Evolutionary conservation across 2,888 invertebrate species (phyloP), one percentile per base, ranked within the genome.

Genomic region (Trissoscelio sp.): DNA sequence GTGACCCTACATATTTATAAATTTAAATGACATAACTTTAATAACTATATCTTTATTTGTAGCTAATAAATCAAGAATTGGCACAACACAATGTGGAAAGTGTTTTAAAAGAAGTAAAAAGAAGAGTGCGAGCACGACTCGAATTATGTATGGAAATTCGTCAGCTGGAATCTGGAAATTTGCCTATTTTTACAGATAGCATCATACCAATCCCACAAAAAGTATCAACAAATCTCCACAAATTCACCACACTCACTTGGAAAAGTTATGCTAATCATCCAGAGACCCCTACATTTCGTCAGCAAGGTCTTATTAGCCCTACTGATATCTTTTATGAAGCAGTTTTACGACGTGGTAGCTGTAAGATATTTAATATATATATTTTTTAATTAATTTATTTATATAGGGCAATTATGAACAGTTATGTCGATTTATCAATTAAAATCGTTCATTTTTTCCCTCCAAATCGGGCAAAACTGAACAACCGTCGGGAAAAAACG

Each of bases 81-180:
- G 92, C 93, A 64, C 93, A 93, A 82, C 94, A 94, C 51, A 95
- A 94, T 85, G 95, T 97, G 66, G 96, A 97, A 88, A 94, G 94
- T 83, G 95, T 96, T 2, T 93, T 98, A 75, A 94, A 94, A 84
- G 94, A 95, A 44, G 93, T 98, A 58, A 94, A 95, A 84, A 94
- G 94, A 83, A 93, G 97, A 31, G 93, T 97, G 82, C 94, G 94
- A 83, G 95, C 96, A 0, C 94, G 98, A 86, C 92, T 96, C 37
- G 94, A 94, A 73, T 92, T 98, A 20, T 95, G 96, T 88, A 94
- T 93, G 81, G 97, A 98, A 90, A 93, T 98, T 60, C 95, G 90
- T 84, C 93, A 93, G 82, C 89, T 94, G 75, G 94, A 94, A 88
- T 92, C 92, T 67, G 93, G 94, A 18, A 94, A 93, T 87, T 92